A percentile compares a stretch with the other conserved stretches of the same genome.
Evolutionary conservation across 2,888 invertebrate species (phyloP).

Genomic region (Dicranocentrus wangi): DNA sequence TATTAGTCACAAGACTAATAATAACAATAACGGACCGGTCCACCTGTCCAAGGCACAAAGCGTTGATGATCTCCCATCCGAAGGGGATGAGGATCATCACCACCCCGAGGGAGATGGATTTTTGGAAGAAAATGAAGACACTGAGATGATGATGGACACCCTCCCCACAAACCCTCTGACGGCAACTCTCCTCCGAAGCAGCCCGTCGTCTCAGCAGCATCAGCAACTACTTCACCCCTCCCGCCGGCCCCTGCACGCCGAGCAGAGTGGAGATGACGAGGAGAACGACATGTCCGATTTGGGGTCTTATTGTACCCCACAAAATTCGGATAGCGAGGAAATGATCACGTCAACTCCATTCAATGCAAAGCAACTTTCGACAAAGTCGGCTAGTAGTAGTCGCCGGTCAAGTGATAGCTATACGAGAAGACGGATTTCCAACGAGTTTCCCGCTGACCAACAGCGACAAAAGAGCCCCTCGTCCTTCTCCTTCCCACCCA

Average conservation of each 20-base stretch:
- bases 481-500: background rate
- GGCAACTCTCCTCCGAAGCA: slow-evolving; percentile 5
- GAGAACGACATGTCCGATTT: slow-evolving; percentile 70
- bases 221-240: slow-evolving; percentile 18
- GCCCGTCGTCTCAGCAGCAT: slow-evolving; percentile 33
- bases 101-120: background rate
- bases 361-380: background rate
- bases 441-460: background rate
- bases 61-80: slow-evolving; percentile 30
- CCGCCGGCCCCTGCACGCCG: background rate
- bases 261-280: slow-evolving; percentile 68
- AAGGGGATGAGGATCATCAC: slow-evolving; percentile 19
- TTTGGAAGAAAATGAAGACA: slow-evolving; percentile 26
- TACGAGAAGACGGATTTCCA: background rate
- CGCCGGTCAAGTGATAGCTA: slow-evolving; percentile 39
- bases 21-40: slow-evolving; percentile 42
- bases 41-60: background rate
- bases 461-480: slow-evolving; percentile 46
- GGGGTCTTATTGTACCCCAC: slow-evolving; percentile 68
- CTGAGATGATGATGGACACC: slow-evolving; percentile 32
- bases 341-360: slow-evolving; percentile 6
- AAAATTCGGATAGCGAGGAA: slow-evolving; percentile 66
- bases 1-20: slow-evolving; percentile 36
- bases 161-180: slow-evolving; percentile 13
- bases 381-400: background rate